Percentiles rank a stretch among this genome's conserved stretches.
Conservation (phyloP, 2,888 invertebrate genomes). For the Sesia apiformis region DNA sequence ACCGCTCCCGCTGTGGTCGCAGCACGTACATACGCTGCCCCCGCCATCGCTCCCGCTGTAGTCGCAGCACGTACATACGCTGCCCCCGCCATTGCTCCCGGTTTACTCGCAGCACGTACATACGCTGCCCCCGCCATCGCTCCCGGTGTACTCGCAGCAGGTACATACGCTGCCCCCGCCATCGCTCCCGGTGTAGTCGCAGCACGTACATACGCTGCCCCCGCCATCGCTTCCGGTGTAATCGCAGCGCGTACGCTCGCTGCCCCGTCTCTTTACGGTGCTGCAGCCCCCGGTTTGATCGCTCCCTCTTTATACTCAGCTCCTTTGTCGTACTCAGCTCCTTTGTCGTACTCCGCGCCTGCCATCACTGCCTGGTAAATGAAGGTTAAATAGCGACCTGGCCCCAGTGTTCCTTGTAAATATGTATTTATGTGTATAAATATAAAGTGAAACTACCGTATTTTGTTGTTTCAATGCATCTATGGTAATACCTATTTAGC, state of each 20-base stretch:
- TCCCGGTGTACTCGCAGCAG: conserved; percentile 4
- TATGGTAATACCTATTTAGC: not conserved
- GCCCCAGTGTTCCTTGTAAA: not conserved
- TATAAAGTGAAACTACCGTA: not conserved
- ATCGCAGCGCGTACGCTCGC: conserved; percentile 7
- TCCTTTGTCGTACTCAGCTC: conserved; percentile 1
- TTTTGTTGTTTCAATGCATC: not conserved
- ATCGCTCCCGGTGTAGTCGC: conserved; percentile 5
- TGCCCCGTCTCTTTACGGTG: conserved; percentile 5
- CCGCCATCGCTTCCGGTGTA: conserved; percentile 9
- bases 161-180: conserved; percentile 11
- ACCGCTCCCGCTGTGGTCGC: conserved; percentile 19
- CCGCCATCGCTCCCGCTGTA: not conserved
- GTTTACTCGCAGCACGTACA: conserved; percentile 15
- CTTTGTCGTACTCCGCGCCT: not conserved
- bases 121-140: conserved; percentile 8
- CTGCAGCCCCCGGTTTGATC: not conserved
- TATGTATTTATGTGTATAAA: not conserved
- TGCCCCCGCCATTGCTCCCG: conserved; percentile 10
- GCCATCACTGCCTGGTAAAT: not conserved
- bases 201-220: conserved; percentile 9
- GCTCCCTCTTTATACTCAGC: not conserved
- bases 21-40: conserved; percentile 15
- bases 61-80: too few species aligned
- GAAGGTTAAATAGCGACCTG: not conserved